Evolutionary conservation across 2,888 invertebrate species (phyloP).

Genomic region (Nipponacmea schrenckii): DNA sequence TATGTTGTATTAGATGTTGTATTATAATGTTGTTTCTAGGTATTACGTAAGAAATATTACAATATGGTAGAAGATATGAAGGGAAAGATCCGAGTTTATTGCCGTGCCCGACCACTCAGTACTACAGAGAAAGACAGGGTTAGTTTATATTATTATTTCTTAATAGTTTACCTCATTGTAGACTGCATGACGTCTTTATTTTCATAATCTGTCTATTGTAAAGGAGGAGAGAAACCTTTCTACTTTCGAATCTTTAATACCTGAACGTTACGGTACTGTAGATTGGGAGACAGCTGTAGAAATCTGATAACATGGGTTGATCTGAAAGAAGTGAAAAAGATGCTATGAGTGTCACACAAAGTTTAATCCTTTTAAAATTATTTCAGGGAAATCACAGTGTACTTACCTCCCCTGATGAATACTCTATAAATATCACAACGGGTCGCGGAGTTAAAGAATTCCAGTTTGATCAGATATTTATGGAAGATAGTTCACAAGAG

Average conservation of each 20-base stretch:
- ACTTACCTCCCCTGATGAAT: constrained; percentile 61
- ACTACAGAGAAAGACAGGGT: constrained; percentile 55
- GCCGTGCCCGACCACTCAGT: constrained; percentile 62
- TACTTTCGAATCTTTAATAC: background rate
- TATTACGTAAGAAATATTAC: constrained; percentile 66
- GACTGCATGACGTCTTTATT: background rate
- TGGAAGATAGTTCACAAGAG: constrained; percentile 65
- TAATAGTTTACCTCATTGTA: background rate
- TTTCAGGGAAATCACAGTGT: constrained; percentile 59
- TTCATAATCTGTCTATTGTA: background rate
- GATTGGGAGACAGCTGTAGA: too few relatives aligned
- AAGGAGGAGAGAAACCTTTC: background rate
- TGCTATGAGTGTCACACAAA: too few relatives aligned
- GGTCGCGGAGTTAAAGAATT: constrained; percentile 67
- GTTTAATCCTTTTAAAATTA: too few relatives aligned
- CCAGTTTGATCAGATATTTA: constrained; percentile 68
- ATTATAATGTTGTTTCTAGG: constrained; percentile 35
- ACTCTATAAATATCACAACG: constrained; percentile 61
- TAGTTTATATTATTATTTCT: constrained; percentile 19
- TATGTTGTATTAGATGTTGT: too few relatives aligned
- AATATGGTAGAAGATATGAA: constrained; percentile 68
- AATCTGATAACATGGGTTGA: too few relatives aligned
- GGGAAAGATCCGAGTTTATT: constrained; percentile 66
- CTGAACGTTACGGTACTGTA: too few relatives aligned
- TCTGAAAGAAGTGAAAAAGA: too few relatives aligned